Evolutionary conservation across 2,888 invertebrate genomes (phyloP), one percentile per base, ranked within the genome.

Genomic region (Cacoxenus indagator): DNA sequence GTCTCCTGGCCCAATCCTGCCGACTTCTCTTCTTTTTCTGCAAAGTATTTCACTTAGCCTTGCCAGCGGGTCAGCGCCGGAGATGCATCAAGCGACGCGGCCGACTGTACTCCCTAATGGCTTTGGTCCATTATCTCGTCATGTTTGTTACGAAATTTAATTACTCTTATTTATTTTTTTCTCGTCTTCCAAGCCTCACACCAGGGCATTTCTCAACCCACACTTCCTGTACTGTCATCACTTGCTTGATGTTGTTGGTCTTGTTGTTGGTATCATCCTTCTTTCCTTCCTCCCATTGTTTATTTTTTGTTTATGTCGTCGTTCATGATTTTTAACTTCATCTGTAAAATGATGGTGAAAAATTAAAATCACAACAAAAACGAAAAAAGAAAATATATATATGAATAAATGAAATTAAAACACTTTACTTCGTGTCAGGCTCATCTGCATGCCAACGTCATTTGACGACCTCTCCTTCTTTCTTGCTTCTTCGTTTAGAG

Each of bases 121-220:
- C 82, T 81, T 78, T 77, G 81, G 85, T 86, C 87, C 86, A 86
- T 86, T 86, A 86, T 87, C 87, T 87, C 86, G 85, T 85, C 86
- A 85, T 86, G 85, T 86, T 86, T 87, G 85, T 81, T 86, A 83
- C 82, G 76, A 85, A 86, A 86, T 86, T 87, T 87, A 86, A 86
- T 86, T 86, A 86, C 85, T 86, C 81, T 85, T 85, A 84, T 85
- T 86, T 86, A 86, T 84, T 81, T 84, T 78, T 75, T 43, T 3
- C 9, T 48, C 46, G 1, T 48, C 17, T 17, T 48, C 22, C 19
- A 5, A 5, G 19, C 17, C 5, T 4, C 9, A 2, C 22, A 17
- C 82, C n/a, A n/a, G n/a, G n/a, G n/a, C n/a, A n/a, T n/a, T n/a
- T n/a, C n/a, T n/a, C n/a, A n/a, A n/a, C n/a, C n/a, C n/a, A n/a